phyloP scores from a whole-genome alignment of 2,113 vertebrate species.

The Nerophis ophidion region DNA sequence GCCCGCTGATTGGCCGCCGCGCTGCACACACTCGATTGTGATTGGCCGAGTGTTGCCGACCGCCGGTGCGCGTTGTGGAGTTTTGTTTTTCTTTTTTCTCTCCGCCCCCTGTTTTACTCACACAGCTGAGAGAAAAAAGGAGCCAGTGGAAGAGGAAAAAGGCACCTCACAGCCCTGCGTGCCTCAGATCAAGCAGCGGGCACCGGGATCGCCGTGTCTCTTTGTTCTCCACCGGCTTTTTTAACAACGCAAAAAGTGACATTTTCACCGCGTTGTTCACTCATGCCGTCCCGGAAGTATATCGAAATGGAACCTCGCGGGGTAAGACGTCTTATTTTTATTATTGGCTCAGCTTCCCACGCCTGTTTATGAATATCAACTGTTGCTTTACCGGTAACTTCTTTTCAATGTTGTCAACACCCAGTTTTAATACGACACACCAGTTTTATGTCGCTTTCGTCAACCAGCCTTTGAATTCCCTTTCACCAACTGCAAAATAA shows the following conservation, averaged over 20 bases:
- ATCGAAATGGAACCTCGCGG: conserved; percentile 57
- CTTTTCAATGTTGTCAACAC: not conserved
- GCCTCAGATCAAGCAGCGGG: conserved; percentile 40
- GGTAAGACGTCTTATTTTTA: conserved; percentile 53
- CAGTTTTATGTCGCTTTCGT: not conserved
- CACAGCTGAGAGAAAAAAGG: conserved; percentile 73
- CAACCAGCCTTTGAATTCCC: not conserved
- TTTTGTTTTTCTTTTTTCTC: conserved; percentile 66
- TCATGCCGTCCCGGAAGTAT: conserved; percentile 58
- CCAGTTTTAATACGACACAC: not conserved
- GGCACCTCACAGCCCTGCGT: conserved; percentile 47
- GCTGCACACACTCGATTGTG: conserved; percentile 46
- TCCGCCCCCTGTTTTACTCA: conserved; percentile 65
- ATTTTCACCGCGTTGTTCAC: conserved; percentile 20
- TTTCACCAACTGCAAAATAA: not conserved
- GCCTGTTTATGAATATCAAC: conserved; percentile 22
- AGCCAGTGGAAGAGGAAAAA: conserved; percentile 54
- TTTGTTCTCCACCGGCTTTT: conserved; percentile 66
- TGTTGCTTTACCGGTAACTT: not conserved
- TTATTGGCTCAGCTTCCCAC: not conserved
- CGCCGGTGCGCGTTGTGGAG: conserved; percentile 65
- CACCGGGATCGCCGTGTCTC: conserved; percentile 51
- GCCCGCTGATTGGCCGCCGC: conserved; percentile 67
- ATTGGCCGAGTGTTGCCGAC: conserved; percentile 76
- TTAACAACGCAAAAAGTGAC: conserved; percentile 28